Percentiles rank a stretch among this genome's conserved stretches.
phyloP scores from a whole-genome alignment of 1,140 invertebrate genomes.

The Dryas iulia region DNA sequence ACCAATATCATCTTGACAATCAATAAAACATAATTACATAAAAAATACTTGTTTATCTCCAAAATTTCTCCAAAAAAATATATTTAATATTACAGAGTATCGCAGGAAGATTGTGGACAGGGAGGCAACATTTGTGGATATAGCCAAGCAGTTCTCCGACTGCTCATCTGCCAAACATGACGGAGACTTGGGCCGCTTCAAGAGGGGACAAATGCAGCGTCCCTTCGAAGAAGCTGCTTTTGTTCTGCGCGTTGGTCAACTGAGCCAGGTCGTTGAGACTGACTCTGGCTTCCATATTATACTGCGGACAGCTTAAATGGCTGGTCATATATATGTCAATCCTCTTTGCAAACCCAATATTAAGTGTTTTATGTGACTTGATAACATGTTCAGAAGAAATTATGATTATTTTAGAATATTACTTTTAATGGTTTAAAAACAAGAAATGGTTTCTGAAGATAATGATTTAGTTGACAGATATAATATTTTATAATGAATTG shows the following conservation, averaged over 20 bases:
- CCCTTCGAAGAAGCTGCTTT: constrained; percentile 98
- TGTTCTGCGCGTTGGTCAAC: constrained; percentile 92
- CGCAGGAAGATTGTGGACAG: constrained; percentile 89
- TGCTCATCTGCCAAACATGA: constrained; percentile 96
- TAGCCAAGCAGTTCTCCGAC: constrained; percentile 94
- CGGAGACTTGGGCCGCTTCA: constrained; percentile 96
- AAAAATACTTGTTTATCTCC: no score
- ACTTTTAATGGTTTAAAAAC: no score
- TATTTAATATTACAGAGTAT: constrained; percentile 81
- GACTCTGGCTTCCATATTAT: constrained; percentile 98
- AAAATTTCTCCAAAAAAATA: no score
- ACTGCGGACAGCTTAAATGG: constrained; percentile 88
- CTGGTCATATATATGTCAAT: not conserved
- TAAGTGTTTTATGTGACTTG: no score
- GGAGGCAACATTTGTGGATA: constrained; percentile 89
- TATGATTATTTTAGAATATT: no score
- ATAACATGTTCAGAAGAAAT: no score
- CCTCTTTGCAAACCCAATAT: not conserved
- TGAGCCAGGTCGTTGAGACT: constrained; percentile 93
- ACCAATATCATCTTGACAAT: no score
- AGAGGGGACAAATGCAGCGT: constrained; percentile 94
- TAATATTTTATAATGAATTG: no score
- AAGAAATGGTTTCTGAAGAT: no score
- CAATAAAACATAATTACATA: no score
- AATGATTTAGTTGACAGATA: no score